Evolutionary conservation across 2,797 vertebrate genomes (phyloP), one percentile per base, ranked within the genome.

Genomic region (Parotocinclus haroldoi): DNA sequence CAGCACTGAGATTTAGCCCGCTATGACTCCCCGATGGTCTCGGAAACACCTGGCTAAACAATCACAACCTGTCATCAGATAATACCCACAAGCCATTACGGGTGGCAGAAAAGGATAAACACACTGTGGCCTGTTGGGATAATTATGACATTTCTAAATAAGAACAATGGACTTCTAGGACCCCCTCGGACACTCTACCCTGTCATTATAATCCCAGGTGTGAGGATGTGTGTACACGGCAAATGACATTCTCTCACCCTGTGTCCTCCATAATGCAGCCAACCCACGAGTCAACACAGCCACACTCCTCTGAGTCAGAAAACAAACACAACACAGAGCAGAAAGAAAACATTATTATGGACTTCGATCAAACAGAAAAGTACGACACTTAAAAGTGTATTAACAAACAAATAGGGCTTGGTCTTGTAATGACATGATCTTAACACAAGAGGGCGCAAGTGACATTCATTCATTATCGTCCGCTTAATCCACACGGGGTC

Each of bases 261-360:
- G 93, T 96, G 83, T 99, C 97, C 78, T 99, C 96, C 97, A 99
- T 99, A 80, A 99, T 95, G 89, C 97, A 99, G 80, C 96, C 97
- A 39, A 84, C 87, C 95, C 93, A 98, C 42, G 89, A 90, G 71
- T 94, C 95, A 74, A 83, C 80, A 83, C 97, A 99, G 75, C 95
- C 93, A 78, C 97, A 99, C 82, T 97, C 96, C 93, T 93, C 91
- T 94, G 84, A 79, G 80, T 85, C 66, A 81, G 81, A 77, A 58
- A 76, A 19, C 50, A 72, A 10, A 64, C 9, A 39, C 42, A 56
- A 65, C 42, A 64, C 11, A 67, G 10, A 38, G 50, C 51, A 9
- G 18, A 7, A 65, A 27, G 9, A 66, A 48, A 10, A 12, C 16
- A 39, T 27, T 19, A 39, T 9, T 11, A 40, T 27, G 10, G 19